Base-by-base conservation (phyloP, 2,797 vertebrate genomes). In the Cryptoblepharus egeriae region DNA sequence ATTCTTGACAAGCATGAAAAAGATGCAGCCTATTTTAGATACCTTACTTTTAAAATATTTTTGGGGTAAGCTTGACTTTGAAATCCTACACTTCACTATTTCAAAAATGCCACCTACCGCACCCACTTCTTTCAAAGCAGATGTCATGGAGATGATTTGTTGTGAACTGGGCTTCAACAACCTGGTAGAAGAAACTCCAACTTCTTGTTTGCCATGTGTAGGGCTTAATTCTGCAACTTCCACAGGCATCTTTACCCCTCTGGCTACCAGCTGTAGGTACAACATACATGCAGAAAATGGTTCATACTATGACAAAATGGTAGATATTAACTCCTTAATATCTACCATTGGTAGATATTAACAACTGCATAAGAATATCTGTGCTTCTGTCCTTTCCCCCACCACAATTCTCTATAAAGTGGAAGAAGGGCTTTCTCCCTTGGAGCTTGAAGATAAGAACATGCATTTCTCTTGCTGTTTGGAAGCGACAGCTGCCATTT, bases 121-220 rank as follows among this genome's bases (percentile, higher is more conserved):
- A 85, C 98, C 97, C 58, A 99, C 97, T 80, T 98, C 97, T 95
- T 97, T 98, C 94, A 99, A 95, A 79, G 98, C 99, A 75, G 96
- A 97, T 22, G 98, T 98, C 96, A 99, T 97, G 82, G 98, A 99
- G 93, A 99, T 97, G 80, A 94, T 94, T 26, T 75, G 82, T 35
- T 96, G 96, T 82, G 85, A 89, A 87, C 88, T 72, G 77, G 95
- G 89, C 89, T 95, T 96, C 80, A 93, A 42, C 79, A 94, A 89
- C 92, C 95, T 96, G 82, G 95, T 87, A 81, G 92, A 89, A 65
- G 91, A 92, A 49, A 86, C 90, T 49, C 88, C 92, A 71, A 77
- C 45, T 74, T 97, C 97, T 73, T 93, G 94, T 39, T 92, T 87
- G 78, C 89, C 92, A 90, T 94, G 90, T 15, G 92, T 28, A 75